Conservation (phyloP, 92 coral and sea anemone species). For the Bergia sp. region DNA sequence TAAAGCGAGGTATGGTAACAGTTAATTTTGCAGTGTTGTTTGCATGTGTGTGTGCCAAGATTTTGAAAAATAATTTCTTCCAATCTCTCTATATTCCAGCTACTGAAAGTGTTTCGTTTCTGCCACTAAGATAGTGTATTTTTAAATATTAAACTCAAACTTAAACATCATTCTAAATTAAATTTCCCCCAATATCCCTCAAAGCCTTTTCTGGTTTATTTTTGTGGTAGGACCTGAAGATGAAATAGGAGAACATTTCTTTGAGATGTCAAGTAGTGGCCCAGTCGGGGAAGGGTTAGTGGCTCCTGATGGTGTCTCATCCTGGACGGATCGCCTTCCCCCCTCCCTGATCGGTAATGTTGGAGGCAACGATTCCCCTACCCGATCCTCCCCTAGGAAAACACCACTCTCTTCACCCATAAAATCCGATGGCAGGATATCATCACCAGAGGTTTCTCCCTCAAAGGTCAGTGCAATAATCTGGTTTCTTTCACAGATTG, state of each 20-base stretch:
- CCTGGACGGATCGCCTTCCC: conserved; percentile 75
- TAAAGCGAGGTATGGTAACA: too few species aligned
- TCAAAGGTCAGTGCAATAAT: conserved; percentile 65
- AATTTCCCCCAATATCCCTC: too few species aligned
- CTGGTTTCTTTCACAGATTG: not conserved
- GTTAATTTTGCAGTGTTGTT: not conserved
- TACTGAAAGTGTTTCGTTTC: too few species aligned
- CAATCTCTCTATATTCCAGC: too few species aligned
- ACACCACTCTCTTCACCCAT: conserved; percentile 72
- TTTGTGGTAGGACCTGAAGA: conserved; percentile 42
- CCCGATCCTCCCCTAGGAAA: conserved; percentile 72
- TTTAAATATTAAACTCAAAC: too few species aligned
- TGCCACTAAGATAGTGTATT: too few species aligned
- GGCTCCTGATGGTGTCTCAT: conserved; percentile 55
- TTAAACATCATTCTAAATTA: too few species aligned
- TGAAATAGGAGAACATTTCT: conserved; percentile 34
- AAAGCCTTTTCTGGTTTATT: not conserved
- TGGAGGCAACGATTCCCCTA: conserved; percentile 37
- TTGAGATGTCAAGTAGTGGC: conserved; percentile 30
- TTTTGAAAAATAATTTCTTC: too few species aligned
- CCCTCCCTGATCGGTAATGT: conserved; percentile 69
- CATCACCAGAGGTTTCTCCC: conserved; percentile 70
- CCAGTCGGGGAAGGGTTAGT: conserved; percentile 12
- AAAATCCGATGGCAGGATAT: conserved; percentile 49
- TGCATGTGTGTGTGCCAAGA: not conserved